Conservation (phyloP, 2,888 invertebrate genomes). For the Eupithecia dodoneata region DNA sequence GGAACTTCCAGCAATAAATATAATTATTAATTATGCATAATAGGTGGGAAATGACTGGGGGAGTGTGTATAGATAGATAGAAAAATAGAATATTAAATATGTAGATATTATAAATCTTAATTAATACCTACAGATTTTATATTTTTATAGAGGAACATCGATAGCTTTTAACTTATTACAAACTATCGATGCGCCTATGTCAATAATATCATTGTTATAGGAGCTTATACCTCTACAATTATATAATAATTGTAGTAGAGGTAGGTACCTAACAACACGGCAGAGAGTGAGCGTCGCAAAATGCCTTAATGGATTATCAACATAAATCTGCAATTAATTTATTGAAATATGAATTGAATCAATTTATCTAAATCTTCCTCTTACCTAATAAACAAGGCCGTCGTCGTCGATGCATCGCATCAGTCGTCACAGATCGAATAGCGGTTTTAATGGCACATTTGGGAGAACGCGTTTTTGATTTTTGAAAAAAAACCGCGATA, state of each 20-base stretch:
- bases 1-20: background rate
- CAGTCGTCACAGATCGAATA: background rate
- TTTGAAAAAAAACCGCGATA: slow-evolving; percentile 50
- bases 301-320: background rate
- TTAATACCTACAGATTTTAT: too few species aligned
- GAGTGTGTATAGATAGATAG: background rate
- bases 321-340: background rate
- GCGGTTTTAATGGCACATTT: slow-evolving; percentile 8
- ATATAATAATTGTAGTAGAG: background rate
- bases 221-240: too few species aligned
- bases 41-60: background rate
- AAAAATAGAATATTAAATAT: too few species aligned
- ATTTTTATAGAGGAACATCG: too few species aligned
- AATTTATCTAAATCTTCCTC: background rate
- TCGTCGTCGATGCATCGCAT: background rate
- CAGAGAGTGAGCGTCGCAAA: background rate
- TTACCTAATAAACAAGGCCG: background rate
- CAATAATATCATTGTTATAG: too few species aligned
- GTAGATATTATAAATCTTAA: too few species aligned
- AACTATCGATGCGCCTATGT: background rate
- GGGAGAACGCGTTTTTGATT: slow-evolving; percentile 51
- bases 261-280: too few species aligned
- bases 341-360: background rate
- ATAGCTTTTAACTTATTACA: background rate
- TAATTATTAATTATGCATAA: background rate